phyloP scores from a whole-genome alignment of 2,113 vertebrate genomes.

The Cromileptes altivelis region DNA sequence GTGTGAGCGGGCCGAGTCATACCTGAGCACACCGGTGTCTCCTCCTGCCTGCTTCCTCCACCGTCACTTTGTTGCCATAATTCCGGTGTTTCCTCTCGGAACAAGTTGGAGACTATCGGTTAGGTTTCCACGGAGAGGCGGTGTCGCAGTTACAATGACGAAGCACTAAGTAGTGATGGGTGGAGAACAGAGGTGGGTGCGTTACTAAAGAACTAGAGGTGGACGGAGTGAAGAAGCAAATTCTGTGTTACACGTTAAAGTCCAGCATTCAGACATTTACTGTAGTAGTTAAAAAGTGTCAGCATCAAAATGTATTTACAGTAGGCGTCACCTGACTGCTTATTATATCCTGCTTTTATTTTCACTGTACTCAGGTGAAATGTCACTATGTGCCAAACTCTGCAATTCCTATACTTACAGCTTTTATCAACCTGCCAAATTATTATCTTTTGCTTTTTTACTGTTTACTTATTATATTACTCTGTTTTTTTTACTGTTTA shows the following conservation, averaged over 20 bases:
- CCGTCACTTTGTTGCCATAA: conserved; percentile 25
- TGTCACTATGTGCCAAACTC: no score
- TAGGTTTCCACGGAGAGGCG: conserved; percentile 65
- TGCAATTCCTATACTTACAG: no score
- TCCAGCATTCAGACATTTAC: not conserved
- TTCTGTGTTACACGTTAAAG: not conserved
- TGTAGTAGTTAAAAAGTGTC: not conserved
- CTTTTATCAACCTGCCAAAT: no score
- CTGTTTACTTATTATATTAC: no score
- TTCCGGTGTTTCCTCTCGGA: conserved; percentile 47
- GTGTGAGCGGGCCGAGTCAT: conserved; percentile 9
- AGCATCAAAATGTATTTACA: not conserved
- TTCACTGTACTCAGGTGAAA: no score
- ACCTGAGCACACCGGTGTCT: conserved; percentile 63
- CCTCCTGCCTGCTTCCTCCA: conserved; percentile 2
- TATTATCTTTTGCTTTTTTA: no score
- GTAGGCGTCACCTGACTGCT: not conserved
- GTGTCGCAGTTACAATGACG: conserved; percentile 79
- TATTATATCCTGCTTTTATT: no score
- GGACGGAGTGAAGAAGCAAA: not conserved
- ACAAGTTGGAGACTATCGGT: conserved; percentile 33
- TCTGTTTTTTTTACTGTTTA: no score
- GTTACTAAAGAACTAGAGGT: not conserved
- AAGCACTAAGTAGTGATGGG: conserved; percentile 64
- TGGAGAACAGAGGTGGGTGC: conserved; percentile 67